These are phyloP conservation scores for Acrocephalus scirpaceus DNA, from an alignment of 2,797 vertebrate genomes.

Conservation along the genomic window DNA sequence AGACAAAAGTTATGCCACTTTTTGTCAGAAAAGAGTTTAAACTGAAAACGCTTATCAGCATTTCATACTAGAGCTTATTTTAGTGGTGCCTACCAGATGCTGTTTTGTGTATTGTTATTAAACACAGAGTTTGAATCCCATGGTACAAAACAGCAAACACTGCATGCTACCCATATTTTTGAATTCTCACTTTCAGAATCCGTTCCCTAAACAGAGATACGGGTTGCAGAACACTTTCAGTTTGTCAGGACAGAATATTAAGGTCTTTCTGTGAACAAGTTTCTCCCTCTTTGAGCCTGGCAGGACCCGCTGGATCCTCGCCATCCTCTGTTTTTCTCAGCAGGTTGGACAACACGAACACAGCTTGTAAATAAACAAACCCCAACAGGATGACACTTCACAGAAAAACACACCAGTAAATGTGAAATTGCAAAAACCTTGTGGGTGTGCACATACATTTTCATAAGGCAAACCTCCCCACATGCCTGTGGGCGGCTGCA, in stretches of 20 bases:
- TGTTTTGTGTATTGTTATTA: conserved; percentile 57
- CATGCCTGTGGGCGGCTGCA: conserved; percentile 1
- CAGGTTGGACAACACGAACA: conserved; percentile 17
- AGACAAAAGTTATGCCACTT: background rate
- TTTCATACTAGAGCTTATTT: conserved; percentile 30
- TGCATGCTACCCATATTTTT: background rate
- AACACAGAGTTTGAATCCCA: conserved; percentile 40
- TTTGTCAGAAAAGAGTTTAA: conserved; percentile 6
- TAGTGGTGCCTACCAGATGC: conserved; percentile 44
- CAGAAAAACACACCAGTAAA: background rate
- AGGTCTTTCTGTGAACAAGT: background rate
- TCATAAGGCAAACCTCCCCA: background rate
- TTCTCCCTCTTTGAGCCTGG: conserved; percentile 16
- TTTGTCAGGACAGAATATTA: background rate
- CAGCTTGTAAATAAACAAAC: conserved; percentile 55
- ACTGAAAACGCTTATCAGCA: background rate
- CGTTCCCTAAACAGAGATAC: background rate
- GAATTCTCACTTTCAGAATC: conserved; percentile 30
- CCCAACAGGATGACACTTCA: background rate
- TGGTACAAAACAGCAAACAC: conserved; percentile 10
- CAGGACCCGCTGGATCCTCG: background rate
- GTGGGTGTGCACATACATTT: conserved; percentile 52
- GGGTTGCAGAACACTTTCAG: background rate
- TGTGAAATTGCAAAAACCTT: background rate
- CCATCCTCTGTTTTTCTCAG: conserved; percentile 45